Conservation (phyloP, 2,113 vertebrate species). For the Peucedramus taeniatus region DNA sequence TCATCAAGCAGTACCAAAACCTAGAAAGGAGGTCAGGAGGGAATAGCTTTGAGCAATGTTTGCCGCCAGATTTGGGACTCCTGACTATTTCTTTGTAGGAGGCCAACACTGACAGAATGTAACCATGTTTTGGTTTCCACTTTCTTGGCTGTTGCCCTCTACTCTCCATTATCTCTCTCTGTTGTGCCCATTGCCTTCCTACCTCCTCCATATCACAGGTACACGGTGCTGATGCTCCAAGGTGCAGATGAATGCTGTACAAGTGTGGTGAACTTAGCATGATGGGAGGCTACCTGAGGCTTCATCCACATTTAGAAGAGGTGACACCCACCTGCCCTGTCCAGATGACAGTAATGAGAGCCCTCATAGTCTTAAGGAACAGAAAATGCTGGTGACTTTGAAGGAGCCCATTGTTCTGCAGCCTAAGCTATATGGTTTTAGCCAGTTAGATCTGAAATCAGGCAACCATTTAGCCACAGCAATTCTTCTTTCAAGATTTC, state of each 20-base stretch:
- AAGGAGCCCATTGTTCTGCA: not conserved
- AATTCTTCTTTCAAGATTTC: not conserved
- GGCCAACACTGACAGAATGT: not conserved
- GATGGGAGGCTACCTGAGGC: not conserved
- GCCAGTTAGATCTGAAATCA: not conserved
- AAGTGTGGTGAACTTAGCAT: not conserved
- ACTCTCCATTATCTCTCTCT: not conserved
- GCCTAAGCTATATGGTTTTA: not conserved
- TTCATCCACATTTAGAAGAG: not conserved
- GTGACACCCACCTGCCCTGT: not conserved
- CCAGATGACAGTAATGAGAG: not conserved
- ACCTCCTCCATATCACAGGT: not conserved
- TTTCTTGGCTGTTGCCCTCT: not conserved
- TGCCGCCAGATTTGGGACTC: not conserved
- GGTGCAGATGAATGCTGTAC: not conserved
- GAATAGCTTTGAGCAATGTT: not conserved
- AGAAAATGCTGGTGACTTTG: not conserved
- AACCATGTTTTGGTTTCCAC: not conserved
- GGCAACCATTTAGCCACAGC: not conserved
- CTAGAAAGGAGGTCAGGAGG: not conserved
- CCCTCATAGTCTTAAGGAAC: not conserved
- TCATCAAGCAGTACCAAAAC: not conserved
- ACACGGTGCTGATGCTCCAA: not conserved
- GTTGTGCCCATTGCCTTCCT: not conserved
- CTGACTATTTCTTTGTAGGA: not conserved